A percentile compares a stretch with the other conserved stretches of the same genome.
Conservation (phyloP, 2,888 invertebrate genomes). For the Drosophila borborema region DNA sequence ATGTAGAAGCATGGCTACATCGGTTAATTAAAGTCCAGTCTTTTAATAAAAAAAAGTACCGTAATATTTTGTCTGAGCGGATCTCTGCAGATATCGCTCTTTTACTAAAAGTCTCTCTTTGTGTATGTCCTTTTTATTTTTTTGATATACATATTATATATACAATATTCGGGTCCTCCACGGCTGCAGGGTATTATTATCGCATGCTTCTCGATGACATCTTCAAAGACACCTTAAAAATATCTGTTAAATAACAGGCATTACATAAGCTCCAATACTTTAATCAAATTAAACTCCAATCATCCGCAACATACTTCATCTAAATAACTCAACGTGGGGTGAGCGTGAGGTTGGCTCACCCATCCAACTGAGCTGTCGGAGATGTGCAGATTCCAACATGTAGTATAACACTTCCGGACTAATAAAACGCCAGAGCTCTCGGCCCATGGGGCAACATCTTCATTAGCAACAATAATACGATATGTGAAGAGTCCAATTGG, state of each 20-base stretch:
- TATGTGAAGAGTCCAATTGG: slow-evolving; percentile 54
- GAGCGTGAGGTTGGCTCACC: too few relatives aligned
- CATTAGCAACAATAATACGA: slow-evolving; percentile 65
- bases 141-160: too few relatives aligned
- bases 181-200: slow-evolving; percentile 6
- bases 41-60: too few relatives aligned
- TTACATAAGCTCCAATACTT: slow-evolving; percentile 48
- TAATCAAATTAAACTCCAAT: slow-evolving; percentile 68
- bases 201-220: background rate
- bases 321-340: slow-evolving; percentile 20
- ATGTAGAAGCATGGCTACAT: too few relatives aligned
- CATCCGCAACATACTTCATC: slow-evolving; percentile 51
- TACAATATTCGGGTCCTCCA: background rate
- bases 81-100: too few relatives aligned
- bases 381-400: slow-evolving; percentile 45
- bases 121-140: too few relatives aligned
- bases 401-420: slow-evolving; percentile 76
- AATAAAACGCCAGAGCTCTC: slow-evolving; percentile 61
- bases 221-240: slow-evolving; percentile 1
- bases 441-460: slow-evolving; percentile 66
- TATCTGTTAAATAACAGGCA: slow-evolving; percentile 50
- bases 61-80: too few relatives aligned
- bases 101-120: too few relatives aligned
- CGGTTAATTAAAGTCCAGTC: too few relatives aligned
- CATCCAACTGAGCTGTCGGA: slow-evolving; percentile 20